Conservation (phyloP, 2,888 invertebrate genomes). For the Tromatobia lineatoria region DNA sequence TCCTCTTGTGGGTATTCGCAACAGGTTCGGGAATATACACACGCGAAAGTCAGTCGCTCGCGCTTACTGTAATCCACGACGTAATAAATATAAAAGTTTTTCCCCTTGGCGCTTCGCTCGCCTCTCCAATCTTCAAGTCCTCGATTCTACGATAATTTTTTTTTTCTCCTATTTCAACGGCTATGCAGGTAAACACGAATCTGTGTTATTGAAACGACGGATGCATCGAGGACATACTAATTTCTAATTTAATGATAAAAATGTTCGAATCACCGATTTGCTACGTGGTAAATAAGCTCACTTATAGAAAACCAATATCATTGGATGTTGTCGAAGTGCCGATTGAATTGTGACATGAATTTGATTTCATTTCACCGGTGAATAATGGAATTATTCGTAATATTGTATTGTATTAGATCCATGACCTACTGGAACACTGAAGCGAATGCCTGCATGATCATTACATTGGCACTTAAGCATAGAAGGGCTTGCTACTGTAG, state of each 20-base stretch:
- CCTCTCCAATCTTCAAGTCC: conserved; percentile 40
- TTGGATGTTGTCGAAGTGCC: not conserved
- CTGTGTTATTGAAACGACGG: conserved; percentile 34
- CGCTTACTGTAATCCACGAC: conserved; percentile 53
- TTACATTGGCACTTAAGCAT: too few species aligned
- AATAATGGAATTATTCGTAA: too few species aligned
- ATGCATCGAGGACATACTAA: conserved; percentile 34
- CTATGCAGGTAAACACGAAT: not conserved
- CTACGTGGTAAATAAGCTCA: conserved; percentile 26
- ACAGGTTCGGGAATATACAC: conserved; percentile 49
- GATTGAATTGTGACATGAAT: too few species aligned
- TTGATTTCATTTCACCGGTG: too few species aligned
- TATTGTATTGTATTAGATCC: too few species aligned
- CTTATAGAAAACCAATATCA: conserved; percentile 46
- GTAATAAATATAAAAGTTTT: conserved; percentile 49
- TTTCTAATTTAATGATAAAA: conserved; percentile 47
- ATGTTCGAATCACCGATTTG: conserved; percentile 19
- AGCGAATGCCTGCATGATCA: too few species aligned
- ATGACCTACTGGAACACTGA: too few species aligned
- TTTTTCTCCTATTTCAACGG: conserved; percentile 24
- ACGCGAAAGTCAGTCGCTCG: conserved; percentile 22
- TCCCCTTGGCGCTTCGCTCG: conserved; percentile 1
- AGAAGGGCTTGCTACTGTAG: too few species aligned
- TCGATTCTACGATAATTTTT: conserved; percentile 34
- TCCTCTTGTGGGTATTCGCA: conserved; percentile 39